Percentiles rank a stretch among this genome's conserved stretches.
phyloP scores from a whole-genome alignment of 1,140 invertebrate genomes.

The Palaemon carinicauda region DNA sequence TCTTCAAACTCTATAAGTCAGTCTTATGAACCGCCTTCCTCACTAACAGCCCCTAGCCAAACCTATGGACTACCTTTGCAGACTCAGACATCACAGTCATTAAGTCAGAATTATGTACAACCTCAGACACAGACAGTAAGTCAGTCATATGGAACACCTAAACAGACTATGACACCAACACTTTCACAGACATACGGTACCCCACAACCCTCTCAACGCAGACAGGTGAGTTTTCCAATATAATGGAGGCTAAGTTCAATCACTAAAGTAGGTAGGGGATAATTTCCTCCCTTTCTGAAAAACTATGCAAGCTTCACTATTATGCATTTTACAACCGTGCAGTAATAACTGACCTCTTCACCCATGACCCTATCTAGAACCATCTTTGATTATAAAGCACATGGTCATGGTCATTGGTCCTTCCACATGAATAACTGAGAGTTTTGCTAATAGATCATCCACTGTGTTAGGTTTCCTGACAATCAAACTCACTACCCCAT shows the following conservation, averaged over 20 bases:
- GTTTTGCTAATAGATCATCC: too few species aligned
- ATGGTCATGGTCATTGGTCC: too few species aligned
- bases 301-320: too few species aligned
- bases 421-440: too few species aligned
- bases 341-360: too few species aligned
- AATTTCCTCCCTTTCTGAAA: too few species aligned
- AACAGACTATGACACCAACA: not conserved
- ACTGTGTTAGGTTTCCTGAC: too few species aligned
- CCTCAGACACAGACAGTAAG: slow-evolving; percentile 1
- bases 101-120: not conserved
- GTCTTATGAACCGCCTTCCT: not conserved
- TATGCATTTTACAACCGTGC: too few species aligned
- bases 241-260: not conserved
- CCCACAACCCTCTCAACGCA: not conserved
- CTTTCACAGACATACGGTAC: not conserved
- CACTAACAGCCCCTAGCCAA: not conserved
- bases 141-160: not conserved
- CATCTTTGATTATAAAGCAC: too few species aligned
- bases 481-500: too few species aligned
- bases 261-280: not conserved
- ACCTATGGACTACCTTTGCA: not conserved
- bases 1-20: not conserved
- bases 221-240: not conserved
- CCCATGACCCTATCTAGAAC: too few species aligned
- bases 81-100: not conserved